A percentile compares a stretch with the other conserved stretches of the same genome.
These are phyloP conservation scores for Hylyphantes graminicola DNA, from an alignment of 1,140 invertebrate species.

Conservation along the genomic window DNA sequence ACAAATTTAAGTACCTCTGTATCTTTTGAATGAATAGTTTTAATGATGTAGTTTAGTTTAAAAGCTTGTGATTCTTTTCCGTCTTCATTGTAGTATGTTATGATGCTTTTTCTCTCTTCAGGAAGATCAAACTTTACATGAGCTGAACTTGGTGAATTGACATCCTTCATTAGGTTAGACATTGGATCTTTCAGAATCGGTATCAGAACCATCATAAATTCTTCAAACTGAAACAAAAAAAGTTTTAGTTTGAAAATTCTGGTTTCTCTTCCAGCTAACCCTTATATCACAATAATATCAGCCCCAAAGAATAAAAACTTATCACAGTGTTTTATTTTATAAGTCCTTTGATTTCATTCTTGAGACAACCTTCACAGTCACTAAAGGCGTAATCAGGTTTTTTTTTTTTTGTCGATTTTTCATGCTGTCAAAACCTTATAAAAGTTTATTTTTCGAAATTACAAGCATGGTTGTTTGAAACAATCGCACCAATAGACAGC, in stretches of 20 bases:
- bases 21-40: not conserved
- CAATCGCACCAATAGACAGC: no score
- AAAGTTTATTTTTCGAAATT: no score
- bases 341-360: no score
- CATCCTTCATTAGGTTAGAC: not conserved
- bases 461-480: no score
- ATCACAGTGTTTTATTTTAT: no score
- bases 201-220: slow-evolving; percentile 15
- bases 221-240: not conserved
- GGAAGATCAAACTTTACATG: slow-evolving; percentile 35
- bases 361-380: no score
- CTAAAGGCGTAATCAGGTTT: no score
- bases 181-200: slow-evolving; percentile 36
- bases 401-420: no score
- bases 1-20: slow-evolving; percentile 26
- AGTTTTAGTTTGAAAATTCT: not conserved
- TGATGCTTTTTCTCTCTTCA: slow-evolving; percentile 19
- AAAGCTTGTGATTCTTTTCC: not conserved
- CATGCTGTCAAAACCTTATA: no score
- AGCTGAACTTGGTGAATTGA: not conserved
- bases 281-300: no score
- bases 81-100: slow-evolving; percentile 8
- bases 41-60: slow-evolving; percentile 15
- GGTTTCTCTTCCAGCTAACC: no score
- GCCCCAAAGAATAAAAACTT: no score